Conservation (phyloP, 2,888 invertebrate genomes). For the Agrochola lota region DNA sequence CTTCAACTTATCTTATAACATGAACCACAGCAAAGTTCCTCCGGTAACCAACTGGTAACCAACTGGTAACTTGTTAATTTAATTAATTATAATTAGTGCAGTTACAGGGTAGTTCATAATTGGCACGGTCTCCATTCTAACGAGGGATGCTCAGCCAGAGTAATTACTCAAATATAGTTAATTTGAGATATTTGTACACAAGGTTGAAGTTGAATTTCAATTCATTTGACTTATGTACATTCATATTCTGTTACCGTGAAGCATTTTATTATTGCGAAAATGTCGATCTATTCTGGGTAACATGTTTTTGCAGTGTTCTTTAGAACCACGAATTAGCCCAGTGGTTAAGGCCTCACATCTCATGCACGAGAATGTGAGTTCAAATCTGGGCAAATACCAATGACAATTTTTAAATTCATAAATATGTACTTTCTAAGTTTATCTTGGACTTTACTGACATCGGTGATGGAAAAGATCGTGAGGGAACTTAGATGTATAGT, state of each 20-base stretch:
- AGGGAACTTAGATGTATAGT: neutral
- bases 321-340: neutral
- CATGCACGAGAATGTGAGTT: neutral
- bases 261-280: no score
- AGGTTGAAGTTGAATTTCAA: slow-evolving; percentile 14
- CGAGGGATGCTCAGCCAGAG: neutral
- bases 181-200: neutral
- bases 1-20: neutral
- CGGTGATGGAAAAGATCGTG: neutral
- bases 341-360: neutral
- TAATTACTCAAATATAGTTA: slow-evolving; percentile 18
- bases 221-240: neutral
- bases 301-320: neutral
- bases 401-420: neutral
- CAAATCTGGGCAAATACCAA: neutral
- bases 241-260: no score
- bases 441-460: no score
- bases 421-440: no score
- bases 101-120: slow-evolving; percentile 1
- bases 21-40: slow-evolving; percentile 1
- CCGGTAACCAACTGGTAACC: neutral
- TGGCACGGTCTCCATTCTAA: slow-evolving; percentile 22
- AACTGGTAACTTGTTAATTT: slow-evolving; percentile 11
- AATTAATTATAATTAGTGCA: slow-evolving; percentile 35
- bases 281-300: neutral